Evolutionary conservation across 2,113 vertebrate species (phyloP), one percentile per base, ranked within the genome.

Genomic region (Australoheros scitulus): DNA sequence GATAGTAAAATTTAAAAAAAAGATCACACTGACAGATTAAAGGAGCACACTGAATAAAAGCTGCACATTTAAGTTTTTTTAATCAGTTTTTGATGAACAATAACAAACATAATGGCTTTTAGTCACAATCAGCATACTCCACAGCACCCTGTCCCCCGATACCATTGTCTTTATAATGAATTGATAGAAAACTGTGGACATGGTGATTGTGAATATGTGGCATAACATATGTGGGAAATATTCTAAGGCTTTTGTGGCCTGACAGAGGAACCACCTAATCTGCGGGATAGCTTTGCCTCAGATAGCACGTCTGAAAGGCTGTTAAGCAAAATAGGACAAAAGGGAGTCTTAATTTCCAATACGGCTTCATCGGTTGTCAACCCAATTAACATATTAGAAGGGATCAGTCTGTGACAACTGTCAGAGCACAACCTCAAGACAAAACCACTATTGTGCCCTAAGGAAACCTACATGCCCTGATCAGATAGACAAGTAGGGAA

Each of bases 151-250:
- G 24, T 83, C 7, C 81, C 55, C 75, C 79, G 41, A 43, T n/a
- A 65, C 52, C 36, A 91, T 86, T 88, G 84, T 91, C 80, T 90
- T 93, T 92, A 83, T 81, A 55, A 55, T 41, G 34, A 82, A 77
- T 64, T 87, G 56, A 87, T 76, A 79, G 79, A 87, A 87, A 79
- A 78, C 18, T 29, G 61, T 86, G 81, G 87, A 92, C 80, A 85
- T 89, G 89, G 87, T 75, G 86, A 84, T 70, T 87, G 79, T 89
- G 83, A 82, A 83, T 90, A 85, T 85, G 87, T 83, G 80, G 88
- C 84, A 90, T 92, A 87, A 90, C 90, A 90, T 93, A 93, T 93
- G 93, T 95, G 94, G 93, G 94, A 95, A 95, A 94, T 92, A 94
- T 91, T 91, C 79, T 1, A n/a, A 41, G 75, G 74, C 90, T 64